Evolutionary conservation across 2,888 invertebrate genomes (phyloP).

Genomic region (Hypercompe scribonia): DNA sequence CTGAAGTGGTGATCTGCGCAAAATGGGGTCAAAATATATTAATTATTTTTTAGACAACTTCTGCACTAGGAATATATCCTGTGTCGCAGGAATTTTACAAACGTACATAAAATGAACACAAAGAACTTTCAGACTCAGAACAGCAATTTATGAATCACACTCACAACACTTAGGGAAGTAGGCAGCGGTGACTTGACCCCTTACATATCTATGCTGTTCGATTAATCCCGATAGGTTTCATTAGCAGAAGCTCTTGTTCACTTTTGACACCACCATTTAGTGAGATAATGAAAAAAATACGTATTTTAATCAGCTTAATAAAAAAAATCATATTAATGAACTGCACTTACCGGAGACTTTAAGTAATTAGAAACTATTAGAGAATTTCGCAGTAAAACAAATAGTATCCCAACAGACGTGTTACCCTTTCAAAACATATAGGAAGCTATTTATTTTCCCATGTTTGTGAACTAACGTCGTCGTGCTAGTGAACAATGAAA

Average conservation of each 20-base stretch:
- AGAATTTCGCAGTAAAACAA: constrained; percentile 79
- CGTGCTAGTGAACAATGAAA: constrained; percentile 28
- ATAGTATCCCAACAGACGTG: constrained; percentile 81
- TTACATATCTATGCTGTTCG: no score
- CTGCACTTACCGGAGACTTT: constrained; percentile 36
- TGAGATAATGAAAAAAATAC: background rate
- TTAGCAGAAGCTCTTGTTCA: background rate
- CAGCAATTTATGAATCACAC: no score
- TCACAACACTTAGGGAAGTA: no score
- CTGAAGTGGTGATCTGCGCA: no score
- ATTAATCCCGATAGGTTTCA: background rate
- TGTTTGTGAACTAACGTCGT: constrained; percentile 71
- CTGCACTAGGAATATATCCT: no score
- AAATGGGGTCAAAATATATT: no score
- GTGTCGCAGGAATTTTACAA: no score
- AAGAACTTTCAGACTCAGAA: no score
- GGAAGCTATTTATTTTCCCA: constrained; percentile 77
- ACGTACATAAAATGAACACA: no score
- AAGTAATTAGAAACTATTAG: constrained; percentile 72
- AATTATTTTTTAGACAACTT: no score
- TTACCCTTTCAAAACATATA: constrained; percentile 72
- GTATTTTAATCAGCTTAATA: constrained; percentile 4
- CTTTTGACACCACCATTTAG: background rate
- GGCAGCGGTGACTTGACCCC: no score
- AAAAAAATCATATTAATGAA: background rate